These are phyloP conservation scores for Drosophila auraria DNA, from an alignment of 1,140 invertebrate species.

Conservation along the genomic window DNA sequence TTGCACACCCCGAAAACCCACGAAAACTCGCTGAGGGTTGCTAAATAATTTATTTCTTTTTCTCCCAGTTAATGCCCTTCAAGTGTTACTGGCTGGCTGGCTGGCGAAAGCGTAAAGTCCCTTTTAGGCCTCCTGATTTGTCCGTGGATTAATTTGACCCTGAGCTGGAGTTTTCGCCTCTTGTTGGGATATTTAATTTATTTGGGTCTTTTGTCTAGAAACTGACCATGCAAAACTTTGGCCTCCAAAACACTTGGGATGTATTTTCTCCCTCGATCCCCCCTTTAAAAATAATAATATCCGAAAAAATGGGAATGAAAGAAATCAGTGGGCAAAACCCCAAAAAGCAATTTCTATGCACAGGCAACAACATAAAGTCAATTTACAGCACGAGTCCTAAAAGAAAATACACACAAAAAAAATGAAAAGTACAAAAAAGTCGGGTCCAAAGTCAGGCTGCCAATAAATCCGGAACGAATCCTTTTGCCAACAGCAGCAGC, in stretches of 20 bases:
- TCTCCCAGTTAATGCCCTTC: constrained; percentile 63
- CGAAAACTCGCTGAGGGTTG: constrained; percentile 34
- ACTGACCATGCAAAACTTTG: constrained; percentile 66
- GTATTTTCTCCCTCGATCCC: constrained; percentile 3
- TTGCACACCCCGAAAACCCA: constrained; percentile 54
- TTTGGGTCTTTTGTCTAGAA: constrained; percentile 42
- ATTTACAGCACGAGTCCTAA: constrained; percentile 71
- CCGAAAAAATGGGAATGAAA: constrained; percentile 17
- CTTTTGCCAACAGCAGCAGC: constrained; percentile 69
- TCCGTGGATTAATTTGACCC: constrained; percentile 65
- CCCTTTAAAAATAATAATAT: constrained; percentile 25
- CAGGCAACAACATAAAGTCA: constrained; percentile 63
- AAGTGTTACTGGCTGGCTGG: constrained; percentile 51
- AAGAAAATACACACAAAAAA: constrained; percentile 35
- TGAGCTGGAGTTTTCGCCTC: constrained; percentile 18
- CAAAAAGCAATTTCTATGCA: constrained; percentile 63
- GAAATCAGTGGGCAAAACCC: constrained; percentile 46
- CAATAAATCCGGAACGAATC: constrained; percentile 83
- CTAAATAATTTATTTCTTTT: constrained; percentile 57
- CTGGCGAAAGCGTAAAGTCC: constrained; percentile 53
- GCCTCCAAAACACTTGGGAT: constrained; percentile 39
- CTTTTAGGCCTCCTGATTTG: constrained; percentile 67
- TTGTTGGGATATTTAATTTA: constrained; percentile 65
- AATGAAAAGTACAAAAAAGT: constrained; percentile 16
- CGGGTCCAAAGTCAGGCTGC: constrained; percentile 53